Percentiles rank a stretch among this genome's conserved stretches.
These are phyloP conservation scores for Drosophila novamexicana DNA, from an alignment of 1,140 invertebrate species.

Conservation along the genomic window DNA sequence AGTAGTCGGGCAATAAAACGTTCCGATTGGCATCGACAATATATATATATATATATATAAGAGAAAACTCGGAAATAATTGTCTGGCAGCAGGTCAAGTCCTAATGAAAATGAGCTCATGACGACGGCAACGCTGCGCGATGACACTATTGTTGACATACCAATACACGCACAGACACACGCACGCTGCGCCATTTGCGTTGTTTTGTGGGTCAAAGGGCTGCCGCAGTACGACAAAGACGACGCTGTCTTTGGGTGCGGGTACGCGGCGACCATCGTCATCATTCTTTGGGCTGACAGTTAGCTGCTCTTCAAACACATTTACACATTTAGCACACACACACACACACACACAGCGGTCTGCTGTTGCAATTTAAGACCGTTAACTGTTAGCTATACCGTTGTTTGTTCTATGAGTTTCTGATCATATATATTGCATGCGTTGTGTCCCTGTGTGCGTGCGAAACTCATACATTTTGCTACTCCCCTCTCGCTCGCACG, in stretches of 20 bases:
- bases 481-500: constrained; percentile 18
- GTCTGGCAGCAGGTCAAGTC: constrained; percentile 8
- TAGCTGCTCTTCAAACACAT: neutral
- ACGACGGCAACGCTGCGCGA: constrained; percentile 8
- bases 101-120: constrained; percentile 40
- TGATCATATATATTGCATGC: constrained; percentile 58
- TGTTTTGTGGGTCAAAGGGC: constrained; percentile 66
- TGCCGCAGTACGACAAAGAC: constrained; percentile 37
- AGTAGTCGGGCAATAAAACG: neutral
- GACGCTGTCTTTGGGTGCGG: constrained; percentile 25
- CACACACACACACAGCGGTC: neutral
- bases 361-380: neutral
- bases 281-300: constrained; percentile 38
- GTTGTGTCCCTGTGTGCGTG: constrained; percentile 1
- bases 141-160: constrained; percentile 41
- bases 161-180: constrained; percentile 17
- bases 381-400: constrained; percentile 30
- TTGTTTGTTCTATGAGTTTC: constrained; percentile 43
- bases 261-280: constrained; percentile 18
- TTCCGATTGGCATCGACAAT: neutral
- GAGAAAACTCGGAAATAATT: too few species aligned
- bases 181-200: constrained; percentile 52
- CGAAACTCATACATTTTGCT: constrained; percentile 55
- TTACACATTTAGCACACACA: neutral
- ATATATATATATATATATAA: too few species aligned